A percentile compares a stretch with the other conserved stretches of the same genome.
These are phyloP conservation scores for Pogonomyrmex barbatus DNA, from an alignment of 1,140 invertebrate species.

Conservation along the genomic window DNA sequence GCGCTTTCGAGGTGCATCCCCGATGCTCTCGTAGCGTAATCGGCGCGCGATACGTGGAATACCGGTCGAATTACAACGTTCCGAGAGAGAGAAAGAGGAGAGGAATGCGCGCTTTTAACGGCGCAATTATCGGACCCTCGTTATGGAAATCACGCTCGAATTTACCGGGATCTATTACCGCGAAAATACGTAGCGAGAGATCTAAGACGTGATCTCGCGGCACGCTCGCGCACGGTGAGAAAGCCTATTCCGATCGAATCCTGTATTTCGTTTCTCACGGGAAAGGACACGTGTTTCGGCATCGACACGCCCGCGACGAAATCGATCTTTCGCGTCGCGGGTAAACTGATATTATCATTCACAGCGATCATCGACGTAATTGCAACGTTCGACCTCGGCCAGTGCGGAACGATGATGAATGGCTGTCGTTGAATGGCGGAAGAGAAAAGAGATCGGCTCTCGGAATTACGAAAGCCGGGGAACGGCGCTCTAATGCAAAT, in stretches of 20 bases:
- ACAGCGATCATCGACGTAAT: conserved; percentile 64
- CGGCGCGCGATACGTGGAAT: conserved; percentile 43
- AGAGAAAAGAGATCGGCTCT: conserved; percentile 57
- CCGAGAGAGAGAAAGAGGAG: conserved; percentile 57
- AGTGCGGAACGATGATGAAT: conserved; percentile 53
- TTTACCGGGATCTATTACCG: conserved; percentile 9
- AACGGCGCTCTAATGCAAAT: conserved; percentile 55
- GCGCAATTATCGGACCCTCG: conserved; percentile 76
- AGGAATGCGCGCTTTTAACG: conserved; percentile 76
- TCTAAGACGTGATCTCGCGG: not conserved
- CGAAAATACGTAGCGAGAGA: not conserved
- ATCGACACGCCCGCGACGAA: conserved; percentile 16
- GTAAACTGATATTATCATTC: conserved; percentile 53
- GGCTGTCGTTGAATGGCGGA: conserved; percentile 50
- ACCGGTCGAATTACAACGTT: conserved; percentile 79
- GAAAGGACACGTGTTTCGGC: conserved; percentile 12
- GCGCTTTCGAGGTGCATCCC: conserved; percentile 65
- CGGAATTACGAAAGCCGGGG: conserved; percentile 40
- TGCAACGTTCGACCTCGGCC: conserved; percentile 23
- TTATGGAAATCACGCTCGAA: conserved; percentile 63
- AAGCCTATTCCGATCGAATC: not conserved
- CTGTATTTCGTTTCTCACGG: not conserved
- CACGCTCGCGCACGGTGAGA: not conserved
- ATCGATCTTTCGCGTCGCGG: conserved; percentile 12
- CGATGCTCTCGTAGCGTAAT: conserved; percentile 74